Evolutionary conservation across 2,888 invertebrate genomes (phyloP).

Genomic region (Cheilosia vernalis): DNA sequence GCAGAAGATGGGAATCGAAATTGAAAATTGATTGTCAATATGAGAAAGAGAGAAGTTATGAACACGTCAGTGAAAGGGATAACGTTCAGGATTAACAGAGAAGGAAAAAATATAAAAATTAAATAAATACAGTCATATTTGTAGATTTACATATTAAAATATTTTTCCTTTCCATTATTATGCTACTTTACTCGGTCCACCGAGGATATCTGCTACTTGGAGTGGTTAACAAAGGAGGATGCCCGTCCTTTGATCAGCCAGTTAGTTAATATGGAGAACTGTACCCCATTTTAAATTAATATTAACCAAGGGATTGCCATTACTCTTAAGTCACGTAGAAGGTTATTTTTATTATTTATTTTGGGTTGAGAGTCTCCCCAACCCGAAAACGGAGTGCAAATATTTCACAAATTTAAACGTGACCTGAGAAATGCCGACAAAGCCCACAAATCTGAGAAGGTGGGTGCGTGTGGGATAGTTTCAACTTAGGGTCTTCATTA

Average conservation of each 20-base stretch:
- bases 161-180: constrained; percentile 5
- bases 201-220: neutral
- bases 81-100: constrained; percentile 6
- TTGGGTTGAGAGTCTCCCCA: neutral
- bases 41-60: constrained; percentile 10
- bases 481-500: neutral
- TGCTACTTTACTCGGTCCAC: neutral
- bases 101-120: neutral
- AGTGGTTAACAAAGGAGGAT: neutral
- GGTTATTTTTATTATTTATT: constrained; percentile 1
- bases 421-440: constrained; percentile 1
- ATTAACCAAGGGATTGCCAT: neutral
- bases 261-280: constrained; percentile 7
- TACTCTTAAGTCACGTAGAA: constrained; percentile 18
- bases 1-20: constrained; percentile 6
- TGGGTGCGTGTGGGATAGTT: neutral
- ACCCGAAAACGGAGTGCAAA: neutral
- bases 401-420: constrained; percentile 16
- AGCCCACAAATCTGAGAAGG: neutral
- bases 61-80: constrained; percentile 21
- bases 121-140: constrained; percentile 11
- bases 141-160: constrained; percentile 13
- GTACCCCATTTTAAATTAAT: constrained; percentile 6
- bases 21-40: constrained; percentile 38
- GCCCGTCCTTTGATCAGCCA: constrained; percentile 6